phyloP scores from a whole-genome alignment of 2,888 invertebrate genomes.

The Acrocyrtus sp. region DNA sequence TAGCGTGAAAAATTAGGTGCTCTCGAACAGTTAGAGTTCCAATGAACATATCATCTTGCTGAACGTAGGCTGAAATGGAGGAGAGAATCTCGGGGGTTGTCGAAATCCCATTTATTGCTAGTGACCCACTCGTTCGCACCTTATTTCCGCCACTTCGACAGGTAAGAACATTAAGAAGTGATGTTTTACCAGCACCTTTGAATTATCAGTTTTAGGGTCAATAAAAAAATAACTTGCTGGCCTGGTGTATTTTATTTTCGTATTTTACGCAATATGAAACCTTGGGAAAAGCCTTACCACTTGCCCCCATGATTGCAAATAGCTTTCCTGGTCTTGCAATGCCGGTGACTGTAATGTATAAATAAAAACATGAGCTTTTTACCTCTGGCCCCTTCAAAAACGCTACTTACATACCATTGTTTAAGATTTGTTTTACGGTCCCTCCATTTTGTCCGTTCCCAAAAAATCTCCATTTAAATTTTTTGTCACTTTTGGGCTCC shows the following conservation, averaged over 20 bases:
- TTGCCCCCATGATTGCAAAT: conserved; percentile 82
- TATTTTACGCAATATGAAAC: not conserved
- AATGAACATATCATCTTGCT: conserved; percentile 93
- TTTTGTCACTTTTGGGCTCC: conserved; percentile 34
- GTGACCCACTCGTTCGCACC: conserved; percentile 74
- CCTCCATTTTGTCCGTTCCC: conserved; percentile 31
- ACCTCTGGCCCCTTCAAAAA: not conserved
- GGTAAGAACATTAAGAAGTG: conserved; percentile 88
- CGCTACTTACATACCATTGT: conserved; percentile 58
- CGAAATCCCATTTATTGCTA: conserved; percentile 83
- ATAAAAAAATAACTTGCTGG: not conserved
- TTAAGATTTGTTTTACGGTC: conserved; percentile 60
- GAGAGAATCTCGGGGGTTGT: conserved; percentile 76
- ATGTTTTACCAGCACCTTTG: conserved; percentile 95
- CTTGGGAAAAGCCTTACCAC: conserved; percentile 9
- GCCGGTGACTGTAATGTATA: conserved; percentile 74
- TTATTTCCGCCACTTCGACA: conserved; percentile 79
- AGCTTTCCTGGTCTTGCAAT: conserved; percentile 87
- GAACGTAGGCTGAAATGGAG: conserved; percentile 88
- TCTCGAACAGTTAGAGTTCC: conserved; percentile 89
- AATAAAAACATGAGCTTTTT: conserved; percentile 18
- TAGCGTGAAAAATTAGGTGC: conserved; percentile 81
- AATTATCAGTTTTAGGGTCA: conserved; percentile 66
- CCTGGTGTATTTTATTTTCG: not conserved
- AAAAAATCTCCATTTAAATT: conserved; percentile 12